Conservation (phyloP, 2,113 vertebrate species). For the Clarias macrocephalus region DNA sequence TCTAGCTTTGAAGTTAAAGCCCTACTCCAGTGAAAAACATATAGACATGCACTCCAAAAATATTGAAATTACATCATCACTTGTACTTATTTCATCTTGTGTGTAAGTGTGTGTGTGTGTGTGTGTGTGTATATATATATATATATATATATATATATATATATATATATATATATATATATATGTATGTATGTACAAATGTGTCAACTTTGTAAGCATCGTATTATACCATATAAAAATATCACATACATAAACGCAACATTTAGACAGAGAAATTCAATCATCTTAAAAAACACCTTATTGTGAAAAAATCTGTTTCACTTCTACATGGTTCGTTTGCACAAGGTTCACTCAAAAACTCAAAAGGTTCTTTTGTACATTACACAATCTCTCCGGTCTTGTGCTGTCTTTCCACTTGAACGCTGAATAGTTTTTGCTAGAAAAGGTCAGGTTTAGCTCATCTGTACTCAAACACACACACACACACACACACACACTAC, state of each 20-base stretch:
- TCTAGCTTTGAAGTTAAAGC: neutral
- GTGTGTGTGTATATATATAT: too few species aligned
- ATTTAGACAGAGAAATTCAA: neutral
- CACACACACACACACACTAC: neutral
- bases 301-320: neutral
- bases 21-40: neutral
- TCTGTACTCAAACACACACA: constrained; percentile 19
- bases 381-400: constrained; percentile 21
- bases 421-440: neutral
- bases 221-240: neutral
- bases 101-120: neutral
- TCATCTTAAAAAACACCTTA: neutral
- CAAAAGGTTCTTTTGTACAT: neutral
- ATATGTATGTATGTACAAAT: too few species aligned
- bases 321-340: neutral
- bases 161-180: too few species aligned
- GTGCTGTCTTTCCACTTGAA: constrained; percentile 20
- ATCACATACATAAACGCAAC: neutral
- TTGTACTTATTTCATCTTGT: neutral
- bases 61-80: neutral
- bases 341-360: too few species aligned
- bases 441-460: constrained; percentile 40
- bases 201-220: neutral
- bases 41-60: too few species aligned
- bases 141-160: too few species aligned